These are phyloP conservation scores for Leptarthrus brevirostris DNA, from an alignment of 2,888 invertebrate species.

Conservation along the genomic window DNA sequence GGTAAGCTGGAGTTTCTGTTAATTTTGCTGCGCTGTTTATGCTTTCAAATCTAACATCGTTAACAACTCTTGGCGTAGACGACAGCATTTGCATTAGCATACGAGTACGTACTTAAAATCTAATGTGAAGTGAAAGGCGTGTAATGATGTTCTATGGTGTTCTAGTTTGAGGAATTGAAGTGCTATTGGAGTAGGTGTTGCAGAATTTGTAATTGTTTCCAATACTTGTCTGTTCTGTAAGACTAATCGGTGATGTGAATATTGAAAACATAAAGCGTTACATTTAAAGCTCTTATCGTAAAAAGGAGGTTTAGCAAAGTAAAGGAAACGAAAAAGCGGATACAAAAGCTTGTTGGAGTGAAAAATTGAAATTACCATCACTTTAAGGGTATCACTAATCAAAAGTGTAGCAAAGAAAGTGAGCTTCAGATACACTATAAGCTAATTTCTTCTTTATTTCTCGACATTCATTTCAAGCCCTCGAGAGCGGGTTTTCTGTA, in stretches of 20 bases:
- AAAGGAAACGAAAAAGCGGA: background rate
- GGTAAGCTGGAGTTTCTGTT: no score
- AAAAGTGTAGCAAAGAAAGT: slow-evolving; percentile 13
- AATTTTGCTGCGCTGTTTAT: no score
- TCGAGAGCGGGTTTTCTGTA: background rate
- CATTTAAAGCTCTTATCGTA: slow-evolving; percentile 35
- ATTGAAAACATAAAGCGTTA: slow-evolving; percentile 6
- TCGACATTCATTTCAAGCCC: slow-evolving; percentile 17
- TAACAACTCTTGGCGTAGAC: no score
- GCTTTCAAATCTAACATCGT: no score
- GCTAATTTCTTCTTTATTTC: background rate
- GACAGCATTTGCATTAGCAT: no score
- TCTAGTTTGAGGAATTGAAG: no score
- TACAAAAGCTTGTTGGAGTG: slow-evolving; percentile 27
- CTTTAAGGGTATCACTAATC: slow-evolving; percentile 35
- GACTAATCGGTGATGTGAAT: slow-evolving; percentile 11
- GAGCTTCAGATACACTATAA: slow-evolving; percentile 6
- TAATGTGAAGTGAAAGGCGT: no score
- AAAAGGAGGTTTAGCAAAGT: background rate
- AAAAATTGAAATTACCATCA: slow-evolving; percentile 42
- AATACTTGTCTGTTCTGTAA: background rate
- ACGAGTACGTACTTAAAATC: no score
- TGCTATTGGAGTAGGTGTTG: no score
- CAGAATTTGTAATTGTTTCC: no score
- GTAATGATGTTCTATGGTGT: no score